Evolutionary conservation across 2,113 vertebrate genomes (phyloP).

Genomic region (Brachyistius frenatus): DNA sequence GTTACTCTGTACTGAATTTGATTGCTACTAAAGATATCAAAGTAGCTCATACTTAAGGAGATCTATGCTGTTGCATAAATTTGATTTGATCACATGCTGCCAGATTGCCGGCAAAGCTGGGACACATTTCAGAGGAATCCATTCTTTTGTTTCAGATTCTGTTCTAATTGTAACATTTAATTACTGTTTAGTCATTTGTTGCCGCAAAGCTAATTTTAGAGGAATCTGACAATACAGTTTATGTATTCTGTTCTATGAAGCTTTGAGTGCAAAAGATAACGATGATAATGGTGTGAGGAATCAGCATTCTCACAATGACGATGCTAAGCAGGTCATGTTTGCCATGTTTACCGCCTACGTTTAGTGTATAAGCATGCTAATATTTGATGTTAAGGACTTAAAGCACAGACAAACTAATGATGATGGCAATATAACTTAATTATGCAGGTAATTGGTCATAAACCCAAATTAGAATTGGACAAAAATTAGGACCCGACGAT

Average conservation of each 20-base stretch:
- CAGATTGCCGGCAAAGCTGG: neutral
- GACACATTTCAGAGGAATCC: constrained; percentile 1
- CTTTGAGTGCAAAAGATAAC: too few species aligned
- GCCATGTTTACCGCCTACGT: too few species aligned
- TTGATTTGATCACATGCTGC: neutral
- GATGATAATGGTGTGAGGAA: too few species aligned
- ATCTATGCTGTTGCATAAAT: neutral
- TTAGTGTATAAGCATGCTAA: too few species aligned
- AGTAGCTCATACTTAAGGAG: neutral
- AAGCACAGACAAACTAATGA: too few species aligned
- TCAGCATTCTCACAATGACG: too few species aligned
- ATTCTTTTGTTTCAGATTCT: neutral
- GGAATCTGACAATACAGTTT: too few species aligned
- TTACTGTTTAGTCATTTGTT: neutral
- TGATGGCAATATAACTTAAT: neutral
- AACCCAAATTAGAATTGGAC: too few species aligned
- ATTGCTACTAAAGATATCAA: neutral
- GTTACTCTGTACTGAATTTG: neutral
- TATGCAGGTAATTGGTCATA: neutral
- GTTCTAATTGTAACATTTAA: neutral
- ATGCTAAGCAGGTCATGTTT: too few species aligned
- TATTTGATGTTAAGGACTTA: too few species aligned
- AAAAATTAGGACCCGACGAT: too few species aligned
- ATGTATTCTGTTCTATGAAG: too few species aligned
- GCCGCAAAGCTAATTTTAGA: neutral